Evolutionary conservation across 2,113 vertebrate species (phyloP).

Genomic region (Podarcis cretensis): DNA sequence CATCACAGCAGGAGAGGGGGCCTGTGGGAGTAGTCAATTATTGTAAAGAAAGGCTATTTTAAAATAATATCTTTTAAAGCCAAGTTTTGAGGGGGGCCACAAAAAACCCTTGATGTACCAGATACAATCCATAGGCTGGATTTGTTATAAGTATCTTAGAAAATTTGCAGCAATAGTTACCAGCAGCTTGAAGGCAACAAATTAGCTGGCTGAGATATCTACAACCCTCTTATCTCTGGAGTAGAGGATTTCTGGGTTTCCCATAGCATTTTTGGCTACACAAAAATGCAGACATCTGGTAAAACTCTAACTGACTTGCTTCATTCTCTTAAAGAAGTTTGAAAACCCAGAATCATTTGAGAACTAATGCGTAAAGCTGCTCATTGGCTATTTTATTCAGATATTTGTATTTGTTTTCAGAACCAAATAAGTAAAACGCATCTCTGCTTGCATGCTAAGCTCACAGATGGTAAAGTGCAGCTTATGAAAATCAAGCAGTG

Average conservation of each 20-base stretch:
- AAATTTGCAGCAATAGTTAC: background rate
- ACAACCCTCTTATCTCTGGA: background rate
- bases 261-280: background rate
- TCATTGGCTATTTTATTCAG: constrained; percentile 42
- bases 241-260: background rate
- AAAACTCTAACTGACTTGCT: background rate
- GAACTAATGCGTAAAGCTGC: constrained; percentile 20
- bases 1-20: no score
- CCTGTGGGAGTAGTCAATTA: no score
- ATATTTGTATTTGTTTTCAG: constrained; percentile 16
- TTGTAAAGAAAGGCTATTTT: no score
- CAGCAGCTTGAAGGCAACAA: background rate
- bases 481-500: constrained; percentile 29
- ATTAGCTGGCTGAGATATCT: background rate
- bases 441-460: constrained; percentile 11
- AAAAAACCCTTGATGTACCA: no score
- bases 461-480: background rate
- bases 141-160: no score
- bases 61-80: no score
- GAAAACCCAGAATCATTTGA: constrained; percentile 32
- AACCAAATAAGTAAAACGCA: background rate
- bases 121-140: background rate
- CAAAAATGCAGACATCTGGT: background rate
- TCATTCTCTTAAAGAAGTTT: background rate
- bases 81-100: no score